Percentiles rank a stretch among this genome's conserved stretches.
These are phyloP conservation scores for Eupelmus urozonus DNA, from an alignment of 2,888 invertebrate species.

Conservation along the genomic window DNA sequence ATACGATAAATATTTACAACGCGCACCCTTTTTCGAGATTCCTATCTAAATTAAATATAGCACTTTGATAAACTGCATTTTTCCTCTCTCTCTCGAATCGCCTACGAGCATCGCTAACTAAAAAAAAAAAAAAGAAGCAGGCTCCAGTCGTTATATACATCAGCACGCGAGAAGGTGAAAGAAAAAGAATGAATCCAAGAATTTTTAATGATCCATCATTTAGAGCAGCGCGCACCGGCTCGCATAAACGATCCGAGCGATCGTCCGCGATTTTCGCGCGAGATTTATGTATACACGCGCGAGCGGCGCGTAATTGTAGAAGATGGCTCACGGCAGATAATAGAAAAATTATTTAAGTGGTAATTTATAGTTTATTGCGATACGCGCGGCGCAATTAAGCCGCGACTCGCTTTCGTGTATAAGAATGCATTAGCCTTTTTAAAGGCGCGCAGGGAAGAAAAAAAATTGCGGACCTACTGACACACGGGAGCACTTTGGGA, in stretches of 20 bases:
- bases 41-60: slow-evolving; percentile 26
- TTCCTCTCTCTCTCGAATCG: no score
- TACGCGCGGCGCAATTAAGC: neutral
- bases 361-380: slow-evolving; percentile 50
- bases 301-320: slow-evolving; percentile 3
- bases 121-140: neutral
- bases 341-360: slow-evolving; percentile 43
- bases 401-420: neutral
- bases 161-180: no score
- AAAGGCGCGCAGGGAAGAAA: neutral
- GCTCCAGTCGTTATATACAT: no score
- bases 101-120: no score
- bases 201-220: no score
- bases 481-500: neutral
- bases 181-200: neutral
- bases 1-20: slow-evolving; percentile 17
- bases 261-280: neutral
- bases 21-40: neutral
- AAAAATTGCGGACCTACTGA: slow-evolving; percentile 36
- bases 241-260: neutral
- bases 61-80: slow-evolving; percentile 6
- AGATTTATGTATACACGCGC: neutral
- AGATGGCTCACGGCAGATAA: slow-evolving; percentile 20
- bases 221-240: no score
- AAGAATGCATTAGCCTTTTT: neutral